phyloP scores from a whole-genome alignment of 2,113 vertebrate species.

The Polypterus bichir region DNA sequence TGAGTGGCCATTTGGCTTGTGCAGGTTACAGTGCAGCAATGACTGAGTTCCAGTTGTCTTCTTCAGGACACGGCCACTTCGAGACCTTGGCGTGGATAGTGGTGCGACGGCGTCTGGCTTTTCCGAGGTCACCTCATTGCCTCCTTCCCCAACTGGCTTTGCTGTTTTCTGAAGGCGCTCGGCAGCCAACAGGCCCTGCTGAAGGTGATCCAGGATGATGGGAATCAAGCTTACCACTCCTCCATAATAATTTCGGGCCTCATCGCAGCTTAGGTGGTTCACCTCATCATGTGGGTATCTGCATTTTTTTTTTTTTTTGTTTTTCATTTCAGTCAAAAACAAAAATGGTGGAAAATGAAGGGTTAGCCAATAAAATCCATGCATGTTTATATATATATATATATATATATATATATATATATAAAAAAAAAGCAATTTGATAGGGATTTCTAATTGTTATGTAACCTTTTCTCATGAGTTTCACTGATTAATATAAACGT shows the following conservation, averaged over 20 bases:
- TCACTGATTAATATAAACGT: no score
- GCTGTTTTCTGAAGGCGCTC: neutral
- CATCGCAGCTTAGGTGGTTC: slow-evolving; percentile 58
- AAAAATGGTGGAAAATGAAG: no score
- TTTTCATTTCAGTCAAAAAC: no score
- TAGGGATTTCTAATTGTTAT: no score
- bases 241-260: slow-evolving; percentile 55
- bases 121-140: neutral
- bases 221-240: slow-evolving; percentile 63
- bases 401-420: no score
- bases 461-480: no score
- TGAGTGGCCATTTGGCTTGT: neutral
- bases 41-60: neutral
- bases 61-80: neutral
- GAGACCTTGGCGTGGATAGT: neutral
- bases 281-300: slow-evolving; percentile 60
- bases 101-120: neutral
- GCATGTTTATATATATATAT: no score
- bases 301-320: neutral
- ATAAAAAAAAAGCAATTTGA: no score
- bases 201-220: slow-evolving; percentile 43
- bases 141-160: neutral
- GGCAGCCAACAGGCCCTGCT: slow-evolving; percentile 29
- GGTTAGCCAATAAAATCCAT: no score
- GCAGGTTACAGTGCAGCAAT: neutral